These are phyloP conservation scores for Coleophora flavipennella DNA, from an alignment of 2,888 invertebrate species.

Conservation along the genomic window DNA sequence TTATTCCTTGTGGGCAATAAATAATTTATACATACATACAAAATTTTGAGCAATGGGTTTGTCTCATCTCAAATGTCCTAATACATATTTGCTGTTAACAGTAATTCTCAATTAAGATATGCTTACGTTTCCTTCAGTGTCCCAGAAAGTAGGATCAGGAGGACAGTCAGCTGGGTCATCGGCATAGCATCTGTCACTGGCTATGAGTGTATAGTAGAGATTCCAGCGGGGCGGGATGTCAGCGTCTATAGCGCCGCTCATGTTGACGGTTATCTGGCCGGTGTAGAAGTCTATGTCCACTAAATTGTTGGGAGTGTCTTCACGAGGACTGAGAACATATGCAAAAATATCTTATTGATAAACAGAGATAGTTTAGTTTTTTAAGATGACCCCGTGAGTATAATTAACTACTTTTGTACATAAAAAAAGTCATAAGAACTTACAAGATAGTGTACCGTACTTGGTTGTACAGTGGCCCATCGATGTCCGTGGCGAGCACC, in stretches of 20 bases:
- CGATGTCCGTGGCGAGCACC: constrained; percentile 74
- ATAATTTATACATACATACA: no score
- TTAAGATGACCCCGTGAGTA: no score
- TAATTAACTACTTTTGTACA: no score
- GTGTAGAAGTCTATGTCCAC: constrained; percentile 60
- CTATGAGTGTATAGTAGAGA: constrained; percentile 68
- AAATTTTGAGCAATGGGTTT: no score
- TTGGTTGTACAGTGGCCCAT: constrained; percentile 72
- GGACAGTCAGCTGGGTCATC: constrained; percentile 36
- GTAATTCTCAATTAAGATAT: neutral
- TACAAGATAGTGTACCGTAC: constrained; percentile 70
- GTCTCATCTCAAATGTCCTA: no score
- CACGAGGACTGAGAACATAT: constrained; percentile 38
- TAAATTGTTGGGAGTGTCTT: constrained; percentile 51
- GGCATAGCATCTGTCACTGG: constrained; percentile 61
- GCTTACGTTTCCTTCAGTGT: constrained; percentile 53
- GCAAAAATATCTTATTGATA: neutral
- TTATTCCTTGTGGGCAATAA: no score
- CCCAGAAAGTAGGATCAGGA: constrained; percentile 33
- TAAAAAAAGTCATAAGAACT: constrained; percentile 25
- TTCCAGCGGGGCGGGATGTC: constrained; percentile 57
- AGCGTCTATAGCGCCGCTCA: constrained; percentile 63
- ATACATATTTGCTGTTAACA: no score
- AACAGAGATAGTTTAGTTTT: neutral
- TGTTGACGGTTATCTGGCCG: constrained; percentile 67